Base-by-base conservation (phyloP, 2,888 invertebrate genomes). In the Synanthedon tipuliformis region DNA sequence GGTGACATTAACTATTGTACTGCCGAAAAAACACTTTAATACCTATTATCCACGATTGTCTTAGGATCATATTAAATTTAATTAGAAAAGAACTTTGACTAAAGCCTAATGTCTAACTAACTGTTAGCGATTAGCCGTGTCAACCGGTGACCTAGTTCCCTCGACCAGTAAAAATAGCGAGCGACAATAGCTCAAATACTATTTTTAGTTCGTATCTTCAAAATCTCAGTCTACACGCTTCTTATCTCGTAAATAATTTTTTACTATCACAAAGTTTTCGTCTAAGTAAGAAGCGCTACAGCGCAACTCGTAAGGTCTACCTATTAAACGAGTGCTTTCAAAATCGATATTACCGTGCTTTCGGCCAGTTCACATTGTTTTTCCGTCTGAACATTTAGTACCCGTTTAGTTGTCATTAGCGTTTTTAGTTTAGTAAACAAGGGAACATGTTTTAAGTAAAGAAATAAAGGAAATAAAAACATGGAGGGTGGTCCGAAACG, bases 171-270 rank as follows among this genome's bases (percentile, higher is more conserved):
- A 85, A 86, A 87, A 86, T 86, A 87, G 84, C 81, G 70, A 61
- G 66, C 73, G 75, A 81, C 84, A 84, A 85, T 83, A 84, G 84
- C 86, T 87, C 85, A 73, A 81, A 73, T 73, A 78, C 85, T 87
- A 87, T 86, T 86, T 81, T 73, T 85, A 85, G 82, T 78, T 72
- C 75, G 73, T 81, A 82, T 83, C 77, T 77, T 68, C 70, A 72
- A 80, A 78, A 77, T 77, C 71, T 73, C 58, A 73, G 75, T 73
- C 64, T 71, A 76, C 69, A 73, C 67, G 70, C 72, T 80, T 45
- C 45, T 45, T 45, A 23, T 51, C 57, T 54, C 51, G 52, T 54
- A 48, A 45, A 52, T 41, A 12, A 53, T 63, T 52, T 34, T 34
- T 59, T 53, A 58, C 54, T 51, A 61, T 57, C 56, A 55, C 54